Conservation (phyloP, 64 coral and sea anemone species). For the Exaiptasia diaphana region DNA sequence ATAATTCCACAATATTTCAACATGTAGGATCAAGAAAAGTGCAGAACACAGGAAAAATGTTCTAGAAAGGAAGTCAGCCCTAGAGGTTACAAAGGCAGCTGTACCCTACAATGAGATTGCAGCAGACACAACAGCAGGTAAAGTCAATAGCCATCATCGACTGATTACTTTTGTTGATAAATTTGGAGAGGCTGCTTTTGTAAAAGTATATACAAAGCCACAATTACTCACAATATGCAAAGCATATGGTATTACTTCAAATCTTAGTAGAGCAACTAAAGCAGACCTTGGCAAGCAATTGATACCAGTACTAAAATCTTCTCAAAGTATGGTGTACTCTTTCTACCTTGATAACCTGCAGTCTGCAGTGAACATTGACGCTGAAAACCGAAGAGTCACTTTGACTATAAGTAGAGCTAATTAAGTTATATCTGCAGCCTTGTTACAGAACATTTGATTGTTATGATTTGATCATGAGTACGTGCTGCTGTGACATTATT, state of each 20-base stretch:
- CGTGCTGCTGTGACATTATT: too few species aligned
- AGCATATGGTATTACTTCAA: conserved; percentile 16
- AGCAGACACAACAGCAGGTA: neutral
- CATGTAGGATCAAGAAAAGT: neutral
- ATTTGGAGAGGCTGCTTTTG: conserved; percentile 16
- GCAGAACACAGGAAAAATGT: neutral
- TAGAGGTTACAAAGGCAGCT: conserved; percentile 7
- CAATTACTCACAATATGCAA: conserved; percentile 2
- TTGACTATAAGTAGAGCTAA: too few species aligned
- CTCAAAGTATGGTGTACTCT: neutral
- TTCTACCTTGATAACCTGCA: conserved; percentile 8
- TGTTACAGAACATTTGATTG: too few species aligned
- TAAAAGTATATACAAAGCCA: neutral
- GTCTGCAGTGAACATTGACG: neutral
- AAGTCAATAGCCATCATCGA: neutral
- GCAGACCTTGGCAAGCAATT: neutral
- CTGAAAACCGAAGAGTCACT: neutral
- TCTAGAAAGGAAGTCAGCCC: neutral
- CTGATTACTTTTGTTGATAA: conserved; percentile 1
- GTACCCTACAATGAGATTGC: conserved; percentile 11
- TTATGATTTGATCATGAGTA: too few species aligned
- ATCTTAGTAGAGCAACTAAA: neutral
- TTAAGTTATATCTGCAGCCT: too few species aligned
- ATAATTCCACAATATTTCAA: too few species aligned
- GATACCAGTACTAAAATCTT: neutral